These are phyloP conservation scores for Ochropleura plecta DNA, from an alignment of 2,888 invertebrate species.

Conservation along the genomic window DNA sequence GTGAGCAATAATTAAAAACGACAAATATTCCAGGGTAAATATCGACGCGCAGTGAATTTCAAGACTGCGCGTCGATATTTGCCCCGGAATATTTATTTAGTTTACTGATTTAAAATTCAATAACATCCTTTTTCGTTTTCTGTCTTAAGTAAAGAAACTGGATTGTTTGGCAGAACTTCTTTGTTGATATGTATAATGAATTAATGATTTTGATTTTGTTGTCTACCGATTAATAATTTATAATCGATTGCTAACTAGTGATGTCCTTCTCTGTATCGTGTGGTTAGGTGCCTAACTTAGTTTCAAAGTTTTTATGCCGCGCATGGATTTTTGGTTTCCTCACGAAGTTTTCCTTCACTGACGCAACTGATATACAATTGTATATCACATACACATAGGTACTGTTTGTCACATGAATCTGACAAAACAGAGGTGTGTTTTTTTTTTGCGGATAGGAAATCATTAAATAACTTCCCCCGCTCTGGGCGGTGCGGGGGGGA, in stretches of 20 bases:
- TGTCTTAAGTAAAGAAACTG: not conserved
- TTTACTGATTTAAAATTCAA: slow-evolving; percentile 39
- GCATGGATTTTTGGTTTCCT: no score
- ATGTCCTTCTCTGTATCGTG: not conserved
- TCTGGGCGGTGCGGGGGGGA: no score
- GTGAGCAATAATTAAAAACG: slow-evolving; percentile 14
- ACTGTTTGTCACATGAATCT: no score
- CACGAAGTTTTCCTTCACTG: no score
- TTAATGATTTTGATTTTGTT: slow-evolving; percentile 20
- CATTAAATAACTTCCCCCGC: no score
- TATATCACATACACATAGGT: no score
- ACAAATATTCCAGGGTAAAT: no score
- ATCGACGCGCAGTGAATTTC: not conserved
- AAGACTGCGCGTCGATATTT: not conserved
- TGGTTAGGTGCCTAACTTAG: no score
- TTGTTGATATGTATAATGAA: slow-evolving; percentile 10
- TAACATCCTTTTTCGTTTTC: slow-evolving; percentile 17
- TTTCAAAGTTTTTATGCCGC: no score
- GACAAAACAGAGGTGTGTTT: no score
- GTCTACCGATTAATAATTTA: not conserved
- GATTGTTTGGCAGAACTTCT: slow-evolving; percentile 6
- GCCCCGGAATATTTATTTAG: slow-evolving; percentile 16
- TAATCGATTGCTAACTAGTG: not conserved
- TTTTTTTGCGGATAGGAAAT: no score
- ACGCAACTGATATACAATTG: no score